Conservation (phyloP, 2,797 vertebrate genomes). For the Hemibagrus guttatus region DNA sequence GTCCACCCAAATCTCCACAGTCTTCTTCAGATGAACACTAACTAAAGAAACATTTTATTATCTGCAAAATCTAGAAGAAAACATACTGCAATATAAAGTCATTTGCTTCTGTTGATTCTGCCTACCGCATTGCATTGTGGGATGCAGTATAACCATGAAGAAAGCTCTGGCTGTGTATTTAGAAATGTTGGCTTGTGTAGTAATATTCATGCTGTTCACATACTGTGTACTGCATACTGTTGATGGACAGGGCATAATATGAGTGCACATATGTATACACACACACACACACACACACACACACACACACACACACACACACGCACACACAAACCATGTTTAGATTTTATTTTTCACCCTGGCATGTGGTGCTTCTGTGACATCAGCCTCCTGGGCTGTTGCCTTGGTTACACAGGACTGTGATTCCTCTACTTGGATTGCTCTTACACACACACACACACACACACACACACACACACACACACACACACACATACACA, state of each 20-base stretch:
- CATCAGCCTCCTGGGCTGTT: constrained; percentile 52
- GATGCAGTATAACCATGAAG: not conserved
- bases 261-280: not conserved
- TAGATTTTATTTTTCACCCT: constrained; percentile 33
- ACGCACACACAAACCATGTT: not conserved
- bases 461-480: constrained; percentile 25
- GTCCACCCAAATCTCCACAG: not conserved
- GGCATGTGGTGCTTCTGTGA: constrained; percentile 43
- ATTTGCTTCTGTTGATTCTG: not conserved
- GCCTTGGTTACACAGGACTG: constrained; percentile 52
- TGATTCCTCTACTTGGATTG: constrained; percentile 45
- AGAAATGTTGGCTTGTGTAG: constrained; percentile 11
- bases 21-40: not conserved
- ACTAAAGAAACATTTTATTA: not conserved
- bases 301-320: not conserved
- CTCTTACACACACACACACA: constrained; percentile 22
- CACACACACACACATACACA: constrained; percentile 18
- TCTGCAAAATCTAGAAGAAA: not conserved
- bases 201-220: constrained; percentile 6
- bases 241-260: constrained; percentile 2
- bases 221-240: not conserved
- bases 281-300: not conserved
- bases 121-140: not conserved
- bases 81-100: not conserved
- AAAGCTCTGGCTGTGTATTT: not conserved